A percentile compares a stretch with the other conserved stretches of the same genome.
Evolutionary conservation across 2,888 invertebrate species (phyloP).

Genomic region (Acrobeloides nanus): DNA sequence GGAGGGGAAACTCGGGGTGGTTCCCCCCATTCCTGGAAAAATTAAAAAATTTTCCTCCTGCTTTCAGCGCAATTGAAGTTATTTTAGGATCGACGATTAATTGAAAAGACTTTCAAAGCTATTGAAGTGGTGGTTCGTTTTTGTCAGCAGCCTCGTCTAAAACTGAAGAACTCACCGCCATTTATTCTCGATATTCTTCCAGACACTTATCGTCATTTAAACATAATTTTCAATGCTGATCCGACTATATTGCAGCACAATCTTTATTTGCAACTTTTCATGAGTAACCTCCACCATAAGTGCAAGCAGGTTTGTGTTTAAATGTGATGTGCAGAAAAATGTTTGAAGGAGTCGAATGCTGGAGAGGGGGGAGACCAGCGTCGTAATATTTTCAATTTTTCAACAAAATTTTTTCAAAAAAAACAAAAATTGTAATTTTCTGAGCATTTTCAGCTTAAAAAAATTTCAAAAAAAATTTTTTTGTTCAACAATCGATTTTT

Average conservation of each 20-base stretch:
- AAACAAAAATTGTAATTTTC: no score
- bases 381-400: no score
- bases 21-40: no score
- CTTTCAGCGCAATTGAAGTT: constrained; percentile 54
- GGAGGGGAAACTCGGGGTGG: no score
- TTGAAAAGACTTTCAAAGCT: constrained; percentile 40
- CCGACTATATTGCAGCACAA: constrained; percentile 60
- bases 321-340: neutral
- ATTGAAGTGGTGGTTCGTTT: constrained; percentile 73
- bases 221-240: constrained; percentile 34
- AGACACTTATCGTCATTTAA: constrained; percentile 90
- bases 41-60: neutral
- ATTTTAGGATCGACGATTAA: constrained; percentile 55
- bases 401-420: no score
- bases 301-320: constrained; percentile 68
- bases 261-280: constrained; percentile 94
- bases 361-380: no score
- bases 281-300: constrained; percentile 92
- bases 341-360: no score
- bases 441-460: no score
- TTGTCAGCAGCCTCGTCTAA: constrained; percentile 82
- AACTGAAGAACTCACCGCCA: constrained; percentile 96
- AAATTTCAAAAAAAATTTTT: no score
- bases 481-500: no score
- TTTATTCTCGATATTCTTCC: constrained; percentile 97